phyloP scores from a whole-genome alignment of 2,113 vertebrate species.

The Dipodomys spectabilis region DNA sequence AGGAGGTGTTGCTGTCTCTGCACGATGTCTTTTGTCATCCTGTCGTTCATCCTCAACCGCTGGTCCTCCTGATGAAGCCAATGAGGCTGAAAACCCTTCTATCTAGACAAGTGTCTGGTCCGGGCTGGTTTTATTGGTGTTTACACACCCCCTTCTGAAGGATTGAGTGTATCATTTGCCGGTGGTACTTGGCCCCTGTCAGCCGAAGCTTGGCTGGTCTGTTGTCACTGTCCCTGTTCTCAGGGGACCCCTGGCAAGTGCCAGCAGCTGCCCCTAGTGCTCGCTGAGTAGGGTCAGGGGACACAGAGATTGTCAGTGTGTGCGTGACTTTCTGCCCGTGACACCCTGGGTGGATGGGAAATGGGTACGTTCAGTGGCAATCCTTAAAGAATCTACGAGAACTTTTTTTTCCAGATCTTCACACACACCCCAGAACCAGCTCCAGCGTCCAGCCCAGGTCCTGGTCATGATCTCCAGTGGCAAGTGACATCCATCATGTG shows the following conservation, averaged over 20 bases:
- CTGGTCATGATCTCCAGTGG: fast-evolving
- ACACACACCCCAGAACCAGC: not conserved
- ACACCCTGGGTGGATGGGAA: not conserved
- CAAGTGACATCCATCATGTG: fast-evolving
- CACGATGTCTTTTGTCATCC: not conserved
- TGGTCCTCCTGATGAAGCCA: conserved; percentile 33
- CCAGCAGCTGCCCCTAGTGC: not conserved
- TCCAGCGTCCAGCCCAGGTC: not conserved
- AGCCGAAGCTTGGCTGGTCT: not conserved
- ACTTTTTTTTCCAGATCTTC: not conserved
- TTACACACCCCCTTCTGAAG: not conserved
- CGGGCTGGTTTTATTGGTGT: not conserved
- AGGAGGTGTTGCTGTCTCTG: not conserved
- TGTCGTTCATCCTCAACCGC: conserved; percentile 24
- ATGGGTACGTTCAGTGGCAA: not conserved
- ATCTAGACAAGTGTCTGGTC: not conserved
- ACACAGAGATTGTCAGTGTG: not conserved
- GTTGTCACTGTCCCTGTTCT: not conserved
- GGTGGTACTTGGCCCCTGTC: not conserved
- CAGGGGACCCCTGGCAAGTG: not conserved
- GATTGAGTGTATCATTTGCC: not conserved
- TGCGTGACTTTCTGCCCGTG: not conserved
- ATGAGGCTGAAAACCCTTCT: not conserved
- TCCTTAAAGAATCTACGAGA: not conserved
- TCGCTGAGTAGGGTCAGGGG: not conserved